Conservation (phyloP, 2,888 invertebrate genomes). For the Patella depressa region DNA sequence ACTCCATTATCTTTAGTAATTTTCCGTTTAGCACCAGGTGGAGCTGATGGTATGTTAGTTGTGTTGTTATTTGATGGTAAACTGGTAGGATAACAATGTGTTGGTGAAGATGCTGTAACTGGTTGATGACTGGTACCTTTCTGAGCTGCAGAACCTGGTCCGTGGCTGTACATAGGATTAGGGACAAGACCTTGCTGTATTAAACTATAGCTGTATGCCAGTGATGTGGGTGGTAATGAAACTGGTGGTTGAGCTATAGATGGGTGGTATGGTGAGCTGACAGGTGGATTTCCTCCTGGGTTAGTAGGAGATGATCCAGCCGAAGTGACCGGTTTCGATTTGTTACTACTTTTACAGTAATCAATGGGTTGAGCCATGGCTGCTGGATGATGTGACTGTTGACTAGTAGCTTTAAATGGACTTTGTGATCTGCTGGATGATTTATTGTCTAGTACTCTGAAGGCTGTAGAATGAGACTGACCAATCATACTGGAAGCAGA, state of each 20-base stretch:
- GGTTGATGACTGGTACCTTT: slow-evolving; percentile 24
- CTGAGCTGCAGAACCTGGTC: slow-evolving; percentile 24
- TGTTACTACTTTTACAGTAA: slow-evolving; percentile 50
- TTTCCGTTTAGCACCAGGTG: slow-evolving; percentile 37
- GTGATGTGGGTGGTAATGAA: slow-evolving; percentile 54
- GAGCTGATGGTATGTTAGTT: slow-evolving; percentile 36
- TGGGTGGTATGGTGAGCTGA: slow-evolving; percentile 39
- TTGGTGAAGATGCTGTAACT: slow-evolving; percentile 43
- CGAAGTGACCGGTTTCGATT: slow-evolving; percentile 39
- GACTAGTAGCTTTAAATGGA: slow-evolving; percentile 59
- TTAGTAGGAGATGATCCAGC: slow-evolving; percentile 13
- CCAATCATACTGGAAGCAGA: slow-evolving; percentile 29
- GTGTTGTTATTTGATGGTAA: slow-evolving; percentile 53
- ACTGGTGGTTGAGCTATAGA: slow-evolving; percentile 61
- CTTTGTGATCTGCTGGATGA: slow-evolving; percentile 54
- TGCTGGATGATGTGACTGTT: slow-evolving; percentile 32
- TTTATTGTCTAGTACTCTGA: slow-evolving; percentile 45
- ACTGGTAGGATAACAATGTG: slow-evolving; percentile 33
- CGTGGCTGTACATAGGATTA: slow-evolving; percentile 74
- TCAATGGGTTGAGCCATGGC: slow-evolving; percentile 63
- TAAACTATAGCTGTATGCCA: slow-evolving; percentile 60
- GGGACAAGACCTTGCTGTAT: slow-evolving; percentile 71
- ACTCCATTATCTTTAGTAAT: slow-evolving; percentile 52
- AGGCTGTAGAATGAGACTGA: slow-evolving; percentile 46
- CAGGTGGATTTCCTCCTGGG: slow-evolving; percentile 21